Percentiles rank a stretch among this genome's conserved stretches.
Conservation (phyloP, 1,140 invertebrate species). For the Pachypeltis micranthus region DNA sequence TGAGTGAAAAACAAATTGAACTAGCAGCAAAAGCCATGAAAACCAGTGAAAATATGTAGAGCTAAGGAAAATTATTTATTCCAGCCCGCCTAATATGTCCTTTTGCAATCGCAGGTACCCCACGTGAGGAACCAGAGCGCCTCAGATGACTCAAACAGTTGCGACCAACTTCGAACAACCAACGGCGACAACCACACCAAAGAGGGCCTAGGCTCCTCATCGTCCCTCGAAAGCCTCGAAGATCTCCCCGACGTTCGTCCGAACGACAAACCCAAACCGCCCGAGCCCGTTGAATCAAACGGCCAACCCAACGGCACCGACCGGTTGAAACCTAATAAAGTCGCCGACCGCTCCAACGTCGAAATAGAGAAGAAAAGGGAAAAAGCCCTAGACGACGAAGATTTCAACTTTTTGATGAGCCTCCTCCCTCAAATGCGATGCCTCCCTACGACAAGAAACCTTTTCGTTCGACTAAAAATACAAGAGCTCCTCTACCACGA, state of each 20-base stretch:
- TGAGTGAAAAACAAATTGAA: too few relatives aligned
- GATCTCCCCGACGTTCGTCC: too few relatives aligned
- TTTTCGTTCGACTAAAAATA: conserved; percentile 34
- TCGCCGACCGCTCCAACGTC: neutral
- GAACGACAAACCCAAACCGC: neutral
- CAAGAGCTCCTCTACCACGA: conserved; percentile 34
- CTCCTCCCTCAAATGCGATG: conserved; percentile 31
- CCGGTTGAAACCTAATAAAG: too few relatives aligned
- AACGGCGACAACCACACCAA: too few relatives aligned
- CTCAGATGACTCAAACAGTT: neutral
- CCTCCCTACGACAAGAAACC: conserved; percentile 32
- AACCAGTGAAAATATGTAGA: too few relatives aligned
- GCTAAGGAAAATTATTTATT: too few relatives aligned
- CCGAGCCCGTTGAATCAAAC: too few relatives aligned
- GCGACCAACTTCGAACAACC: neutral
- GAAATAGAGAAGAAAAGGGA: neutral
- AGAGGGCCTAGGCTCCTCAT: too few relatives aligned
- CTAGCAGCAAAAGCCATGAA: too few relatives aligned
- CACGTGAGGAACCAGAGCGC: neutral
- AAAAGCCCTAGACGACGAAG: conserved; percentile 26
- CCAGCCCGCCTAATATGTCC: too few relatives aligned
- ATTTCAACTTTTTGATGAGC: conserved; percentile 34
- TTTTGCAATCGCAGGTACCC: neutral
- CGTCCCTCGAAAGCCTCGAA: too few relatives aligned
- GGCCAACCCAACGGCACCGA: too few relatives aligned